phyloP scores from a whole-genome alignment of 2,888 invertebrate genomes.

The Stenodera caucasica region DNA sequence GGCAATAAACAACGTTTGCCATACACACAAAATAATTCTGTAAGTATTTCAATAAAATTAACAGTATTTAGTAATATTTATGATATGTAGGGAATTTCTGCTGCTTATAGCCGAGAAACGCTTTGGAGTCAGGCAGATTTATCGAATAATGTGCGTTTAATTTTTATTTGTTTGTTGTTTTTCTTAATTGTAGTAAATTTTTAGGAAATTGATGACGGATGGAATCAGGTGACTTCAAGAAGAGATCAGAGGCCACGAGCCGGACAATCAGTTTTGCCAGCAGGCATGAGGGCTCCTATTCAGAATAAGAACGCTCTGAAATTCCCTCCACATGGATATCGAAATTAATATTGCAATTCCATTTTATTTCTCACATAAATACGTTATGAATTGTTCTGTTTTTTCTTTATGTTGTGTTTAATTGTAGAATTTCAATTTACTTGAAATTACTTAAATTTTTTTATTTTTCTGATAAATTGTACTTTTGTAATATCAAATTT shows the following conservation, averaged over 20 bases:
- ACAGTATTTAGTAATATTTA: background rate
- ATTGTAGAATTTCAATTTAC: background rate
- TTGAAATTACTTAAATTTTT: background rate
- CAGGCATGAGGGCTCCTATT: background rate
- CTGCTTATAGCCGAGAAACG: background rate
- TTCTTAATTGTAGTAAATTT: background rate
- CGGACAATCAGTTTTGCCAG: background rate
- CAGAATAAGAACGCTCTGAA: background rate
- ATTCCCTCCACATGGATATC: background rate
- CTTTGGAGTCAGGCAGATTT: background rate
- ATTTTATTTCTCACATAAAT: background rate
- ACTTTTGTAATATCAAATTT: background rate
- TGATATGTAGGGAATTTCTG: background rate
- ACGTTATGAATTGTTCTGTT: background rate
- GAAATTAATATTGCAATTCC: background rate
- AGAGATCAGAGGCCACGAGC: background rate
- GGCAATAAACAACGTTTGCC: background rate
- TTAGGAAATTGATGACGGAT: background rate
- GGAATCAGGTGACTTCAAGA: background rate
- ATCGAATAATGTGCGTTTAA: background rate
- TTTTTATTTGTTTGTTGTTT: background rate
- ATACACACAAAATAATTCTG: background rate
- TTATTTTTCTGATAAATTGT: background rate
- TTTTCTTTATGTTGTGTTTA: background rate
- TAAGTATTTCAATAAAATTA: background rate